These are phyloP conservation scores for Trematomus bernacchii DNA, from an alignment of 2,797 vertebrate species.

Conservation along the genomic window DNA sequence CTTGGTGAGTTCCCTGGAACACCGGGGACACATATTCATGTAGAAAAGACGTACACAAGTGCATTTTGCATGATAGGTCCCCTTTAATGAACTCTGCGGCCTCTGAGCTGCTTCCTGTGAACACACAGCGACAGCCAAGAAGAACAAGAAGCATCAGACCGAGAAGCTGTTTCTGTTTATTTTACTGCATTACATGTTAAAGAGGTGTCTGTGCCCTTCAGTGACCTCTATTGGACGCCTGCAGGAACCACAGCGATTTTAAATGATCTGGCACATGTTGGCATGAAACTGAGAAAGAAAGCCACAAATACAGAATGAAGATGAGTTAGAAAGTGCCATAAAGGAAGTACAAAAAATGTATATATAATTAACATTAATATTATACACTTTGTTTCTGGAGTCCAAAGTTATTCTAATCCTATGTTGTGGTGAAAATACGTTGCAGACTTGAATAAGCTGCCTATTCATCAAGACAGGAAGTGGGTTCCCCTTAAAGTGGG, in stretches of 20 bases:
- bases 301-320: neutral
- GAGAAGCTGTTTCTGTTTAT: constrained; percentile 22
- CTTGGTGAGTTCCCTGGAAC: too few species aligned
- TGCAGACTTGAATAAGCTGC: constrained; percentile 20
- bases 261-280: neutral
- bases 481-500: constrained; percentile 51
- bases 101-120: constrained; percentile 20
- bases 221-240: constrained; percentile 44
- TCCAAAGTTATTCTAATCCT: constrained; percentile 3
- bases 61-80: too few species aligned
- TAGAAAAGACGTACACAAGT: too few species aligned
- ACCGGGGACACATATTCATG: too few species aligned
- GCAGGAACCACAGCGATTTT: constrained; percentile 3
- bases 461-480: constrained; percentile 45
- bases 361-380: neutral
- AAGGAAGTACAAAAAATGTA: neutral
- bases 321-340: neutral
- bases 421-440: constrained; percentile 7
- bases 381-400: neutral
- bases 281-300: neutral
- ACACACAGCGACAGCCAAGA: constrained; percentile 25
- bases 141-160: constrained; percentile 16
- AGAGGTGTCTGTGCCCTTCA: constrained; percentile 2
- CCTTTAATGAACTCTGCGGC: constrained; percentile 42
- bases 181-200: constrained; percentile 10